Percentiles rank a stretch among this genome's conserved stretches.
Conservation (phyloP, 92 coral and sea anemone species). For the Heteractis magnifica region DNA sequence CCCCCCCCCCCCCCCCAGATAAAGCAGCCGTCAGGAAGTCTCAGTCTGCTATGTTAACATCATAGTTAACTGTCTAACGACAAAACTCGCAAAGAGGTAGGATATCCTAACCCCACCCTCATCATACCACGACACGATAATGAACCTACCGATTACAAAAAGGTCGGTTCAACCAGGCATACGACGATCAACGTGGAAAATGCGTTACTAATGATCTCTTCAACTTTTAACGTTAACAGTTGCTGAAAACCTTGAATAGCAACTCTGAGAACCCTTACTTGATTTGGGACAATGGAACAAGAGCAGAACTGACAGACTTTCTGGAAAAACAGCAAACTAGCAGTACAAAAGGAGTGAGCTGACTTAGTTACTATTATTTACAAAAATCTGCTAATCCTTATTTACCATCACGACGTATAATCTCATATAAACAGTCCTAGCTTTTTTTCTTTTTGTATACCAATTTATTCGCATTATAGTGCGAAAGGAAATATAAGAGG, state of each 20-base stretch:
- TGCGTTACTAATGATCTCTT: not conserved
- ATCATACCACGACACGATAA: no score
- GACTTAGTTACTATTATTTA: no score
- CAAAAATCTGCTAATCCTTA: not conserved
- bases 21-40: slow-evolving; percentile 96
- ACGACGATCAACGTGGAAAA: no score
- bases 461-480: no score
- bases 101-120: not conserved
- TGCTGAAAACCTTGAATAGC: slow-evolving; percentile 84
- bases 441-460: not conserved
- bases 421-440: no score
- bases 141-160: no score
- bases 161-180: no score
- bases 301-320: slow-evolving; percentile 84
- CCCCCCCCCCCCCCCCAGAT: slow-evolving; percentile 64
- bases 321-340: slow-evolving; percentile 73
- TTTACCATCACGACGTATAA: not conserved
- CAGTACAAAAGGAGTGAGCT: slow-evolving; percentile 66
- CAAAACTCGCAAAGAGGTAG: slow-evolving; percentile 74
- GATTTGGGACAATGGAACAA: slow-evolving; percentile 96
- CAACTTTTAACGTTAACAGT: slow-evolving; percentile 17
- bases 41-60: slow-evolving; percentile 84
- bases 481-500: no score
- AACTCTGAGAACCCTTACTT: slow-evolving; percentile 94
- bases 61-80: slow-evolving; percentile 86